phyloP scores from a whole-genome alignment of 2,888 invertebrate genomes.

The Phymatocera aterrima region DNA sequence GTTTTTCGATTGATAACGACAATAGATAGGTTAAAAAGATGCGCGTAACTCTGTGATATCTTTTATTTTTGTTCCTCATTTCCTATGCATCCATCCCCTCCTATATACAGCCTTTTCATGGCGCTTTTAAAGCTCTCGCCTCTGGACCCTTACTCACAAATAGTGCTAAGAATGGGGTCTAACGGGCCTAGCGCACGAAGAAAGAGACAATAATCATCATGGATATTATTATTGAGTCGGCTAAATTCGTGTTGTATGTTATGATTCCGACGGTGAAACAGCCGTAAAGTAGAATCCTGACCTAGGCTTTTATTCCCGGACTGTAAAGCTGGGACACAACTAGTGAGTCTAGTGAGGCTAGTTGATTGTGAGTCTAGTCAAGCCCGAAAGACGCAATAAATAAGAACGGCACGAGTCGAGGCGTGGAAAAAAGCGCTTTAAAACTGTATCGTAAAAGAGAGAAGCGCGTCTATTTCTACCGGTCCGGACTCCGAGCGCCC shows the following conservation, averaged over 20 bases:
- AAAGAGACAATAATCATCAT: conserved; percentile 2
- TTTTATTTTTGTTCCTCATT: neutral
- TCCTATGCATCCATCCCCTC: neutral
- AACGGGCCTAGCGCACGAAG: neutral
- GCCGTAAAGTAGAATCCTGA: conserved; percentile 38
- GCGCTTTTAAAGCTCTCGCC: conserved; percentile 9
- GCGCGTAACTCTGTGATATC: too few species aligned
- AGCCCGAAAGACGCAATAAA: conserved; percentile 37
- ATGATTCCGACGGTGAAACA: conserved; percentile 32
- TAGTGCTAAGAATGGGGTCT: neutral
- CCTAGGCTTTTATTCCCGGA: conserved; percentile 23
- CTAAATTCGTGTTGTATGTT: conserved; percentile 17
- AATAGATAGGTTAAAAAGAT: too few species aligned
- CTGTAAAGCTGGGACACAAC: neutral
- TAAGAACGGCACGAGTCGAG: conserved; percentile 44
- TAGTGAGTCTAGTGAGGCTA: conserved; percentile 1
- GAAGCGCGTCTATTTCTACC: conserved; percentile 44
- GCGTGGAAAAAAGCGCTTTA: conserved; percentile 1
- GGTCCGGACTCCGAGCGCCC: neutral
- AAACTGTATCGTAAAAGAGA: conserved; percentile 43
- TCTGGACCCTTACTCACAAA: neutral
- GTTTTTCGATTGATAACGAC: too few species aligned
- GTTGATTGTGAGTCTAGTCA: neutral
- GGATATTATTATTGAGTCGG: conserved; percentile 29
- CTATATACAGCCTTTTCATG: neutral